These are phyloP conservation scores for Numenius phaeopus DNA, from an alignment of 2,797 vertebrate genomes.

Conservation along the genomic window DNA sequence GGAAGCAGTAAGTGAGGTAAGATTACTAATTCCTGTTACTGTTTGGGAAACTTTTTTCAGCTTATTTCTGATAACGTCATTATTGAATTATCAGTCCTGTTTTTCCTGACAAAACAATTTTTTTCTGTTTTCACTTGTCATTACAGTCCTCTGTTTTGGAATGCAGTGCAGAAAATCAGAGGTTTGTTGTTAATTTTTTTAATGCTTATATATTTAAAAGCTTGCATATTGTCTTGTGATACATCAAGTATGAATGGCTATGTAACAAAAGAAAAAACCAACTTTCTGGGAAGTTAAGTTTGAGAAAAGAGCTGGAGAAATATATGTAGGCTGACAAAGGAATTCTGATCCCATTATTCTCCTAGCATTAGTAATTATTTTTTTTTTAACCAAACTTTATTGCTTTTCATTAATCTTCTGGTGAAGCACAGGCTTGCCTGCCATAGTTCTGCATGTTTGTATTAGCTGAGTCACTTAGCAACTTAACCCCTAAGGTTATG, in stretches of 20 bases:
- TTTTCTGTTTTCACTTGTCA: conserved; percentile 26
- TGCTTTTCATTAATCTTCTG: neutral
- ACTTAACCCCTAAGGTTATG: neutral
- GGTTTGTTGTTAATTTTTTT: conserved; percentile 70
- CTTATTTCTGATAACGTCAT: neutral
- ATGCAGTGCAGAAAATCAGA: conserved; percentile 76
- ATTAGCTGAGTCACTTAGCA: neutral
- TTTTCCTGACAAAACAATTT: conserved; percentile 24
- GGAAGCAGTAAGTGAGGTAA: conserved; percentile 78
- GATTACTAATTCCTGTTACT: conserved; percentile 1
- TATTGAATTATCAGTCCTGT: neutral
- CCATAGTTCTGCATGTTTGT: neutral
- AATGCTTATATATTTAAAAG: neutral
- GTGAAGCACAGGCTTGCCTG: neutral
- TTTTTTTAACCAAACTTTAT: neutral
- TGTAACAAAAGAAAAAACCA: neutral
- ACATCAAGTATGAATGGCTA: neutral
- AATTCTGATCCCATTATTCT: neutral
- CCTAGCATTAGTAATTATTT: neutral
- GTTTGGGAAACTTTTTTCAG: neutral
- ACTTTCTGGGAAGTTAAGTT: neutral
- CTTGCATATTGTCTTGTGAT: neutral
- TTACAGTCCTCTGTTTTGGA: conserved; percentile 78
- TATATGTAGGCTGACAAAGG: neutral
- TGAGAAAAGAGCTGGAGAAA: neutral